Conservation (phyloP, 2,113 vertebrate genomes). For the Cebus imitator region DNA sequence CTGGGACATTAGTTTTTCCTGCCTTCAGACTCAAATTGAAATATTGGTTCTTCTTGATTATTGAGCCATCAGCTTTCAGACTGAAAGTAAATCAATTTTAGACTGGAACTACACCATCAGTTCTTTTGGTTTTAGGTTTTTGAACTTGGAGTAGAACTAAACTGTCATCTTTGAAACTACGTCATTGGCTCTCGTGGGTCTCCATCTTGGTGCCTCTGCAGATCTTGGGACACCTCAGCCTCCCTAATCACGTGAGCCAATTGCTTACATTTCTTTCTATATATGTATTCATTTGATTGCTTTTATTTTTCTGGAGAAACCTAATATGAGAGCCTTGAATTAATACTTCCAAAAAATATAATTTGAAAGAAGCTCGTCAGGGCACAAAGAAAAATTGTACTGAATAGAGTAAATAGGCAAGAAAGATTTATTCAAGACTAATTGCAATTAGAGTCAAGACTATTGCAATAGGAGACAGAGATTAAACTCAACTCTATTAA, state of each 20-base stretch:
- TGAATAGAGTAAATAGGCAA: background rate
- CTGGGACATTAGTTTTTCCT: background rate
- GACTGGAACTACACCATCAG: background rate
- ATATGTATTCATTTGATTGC: background rate
- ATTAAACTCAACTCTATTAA: background rate
- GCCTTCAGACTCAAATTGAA: background rate
- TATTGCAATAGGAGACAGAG: background rate
- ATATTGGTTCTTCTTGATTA: background rate
- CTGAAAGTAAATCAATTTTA: background rate
- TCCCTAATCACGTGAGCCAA: background rate
- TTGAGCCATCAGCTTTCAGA: background rate
- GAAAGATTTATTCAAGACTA: background rate
- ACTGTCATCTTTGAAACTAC: background rate
- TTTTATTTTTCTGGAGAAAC: background rate
- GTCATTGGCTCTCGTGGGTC: background rate
- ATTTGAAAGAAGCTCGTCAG: slow-evolving; percentile 28
- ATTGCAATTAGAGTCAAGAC: background rate
- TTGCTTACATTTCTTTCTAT: background rate
- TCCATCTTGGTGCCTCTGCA: background rate
- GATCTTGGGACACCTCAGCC: background rate
- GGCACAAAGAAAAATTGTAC: background rate
- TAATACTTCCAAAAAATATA: background rate
- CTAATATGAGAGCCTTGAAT: background rate
- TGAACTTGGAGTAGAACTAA: background rate
- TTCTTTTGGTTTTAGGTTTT: background rate